A percentile compares a stretch with the other conserved stretches of the same genome.
Conservation (phyloP, 2,797 vertebrate genomes). For the Momotus momota region DNA sequence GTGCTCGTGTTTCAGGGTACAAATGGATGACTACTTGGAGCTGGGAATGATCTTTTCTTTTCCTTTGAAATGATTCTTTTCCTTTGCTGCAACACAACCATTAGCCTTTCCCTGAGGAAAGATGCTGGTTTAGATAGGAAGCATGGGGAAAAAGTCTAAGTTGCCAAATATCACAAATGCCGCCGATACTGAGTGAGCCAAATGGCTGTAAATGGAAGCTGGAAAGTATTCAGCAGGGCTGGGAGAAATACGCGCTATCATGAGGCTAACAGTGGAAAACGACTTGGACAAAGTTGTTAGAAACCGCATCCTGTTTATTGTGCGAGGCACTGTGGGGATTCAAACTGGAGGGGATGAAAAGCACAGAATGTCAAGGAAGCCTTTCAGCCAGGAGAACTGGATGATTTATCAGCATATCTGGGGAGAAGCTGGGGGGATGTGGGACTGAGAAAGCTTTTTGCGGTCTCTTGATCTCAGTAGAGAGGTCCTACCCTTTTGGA, state of each 20-base stretch:
- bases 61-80: no score
- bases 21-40: constrained; percentile 1
- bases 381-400: not conserved
- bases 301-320: not conserved
- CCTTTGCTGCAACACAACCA: not conserved
- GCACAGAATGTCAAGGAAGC: not conserved
- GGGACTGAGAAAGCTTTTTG: not conserved
- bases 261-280: not conserved
- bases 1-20: not conserved
- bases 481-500: not conserved
- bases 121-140: constrained; percentile 37
- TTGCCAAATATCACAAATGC: constrained; percentile 58
- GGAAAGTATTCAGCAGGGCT: not conserved
- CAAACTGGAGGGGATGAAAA: not conserved
- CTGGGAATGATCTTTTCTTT: not conserved
- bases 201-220: constrained; percentile 20
- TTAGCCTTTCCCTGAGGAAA: constrained; percentile 29
- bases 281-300: not conserved
- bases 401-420: not conserved
- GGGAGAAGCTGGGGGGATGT: fast-evolving
- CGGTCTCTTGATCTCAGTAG: not conserved
- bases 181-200: constrained; percentile 20
- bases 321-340: not conserved
- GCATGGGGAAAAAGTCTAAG: not conserved
- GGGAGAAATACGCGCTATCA: not conserved